Base-by-base conservation (phyloP, 2,113 vertebrate genomes). In the Pluvianellus socialis region DNA sequence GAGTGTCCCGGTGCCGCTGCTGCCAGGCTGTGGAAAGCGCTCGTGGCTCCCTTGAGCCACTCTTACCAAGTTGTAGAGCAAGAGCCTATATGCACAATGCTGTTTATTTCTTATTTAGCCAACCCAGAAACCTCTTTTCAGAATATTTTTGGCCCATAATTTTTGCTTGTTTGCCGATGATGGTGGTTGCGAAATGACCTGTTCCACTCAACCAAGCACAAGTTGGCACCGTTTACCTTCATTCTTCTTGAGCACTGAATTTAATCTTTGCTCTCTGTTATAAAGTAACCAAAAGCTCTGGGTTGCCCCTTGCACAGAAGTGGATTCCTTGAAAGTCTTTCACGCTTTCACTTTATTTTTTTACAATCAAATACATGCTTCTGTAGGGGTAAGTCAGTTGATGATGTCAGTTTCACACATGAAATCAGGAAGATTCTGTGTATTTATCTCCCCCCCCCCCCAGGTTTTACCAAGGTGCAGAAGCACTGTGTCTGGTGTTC, bases 241-340 rank as follows among this genome's bases (percentile, higher is more conserved):
- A 5, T 94, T 76, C 77, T 35, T 93, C 66, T 22, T 10, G 17
- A 70, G 85, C 59, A 7, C 44, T 47, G 74, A 66, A 58, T 65
- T 35, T 88, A 74, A 88, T 67, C 86, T 47, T 38, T 68, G 58
- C 52, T 67, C 89, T 79, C 68, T 55, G 74, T 75, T 94, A 68
- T 14, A 92, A 38, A 88, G 79, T 95, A 92, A 94, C 84, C 21
- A 11, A n/a, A 47, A 63, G 76, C 66, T 81, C 67, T 49, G 38
- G 4, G 49, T 53, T 42, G 66, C 23, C 33, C 22, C 62, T 72
- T 55, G 76, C 55, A 11, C 68, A 21, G 44, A 52, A 56, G 9
- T 56, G 52, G 22, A 27, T 83, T 86, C 61, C 52, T 59, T 61
- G 21, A 40, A 55, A 22, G 18, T 42, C 33, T 74, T n/a, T 65